Conservation (phyloP, 2,888 invertebrate genomes). For the Tortrix viridana region DNA sequence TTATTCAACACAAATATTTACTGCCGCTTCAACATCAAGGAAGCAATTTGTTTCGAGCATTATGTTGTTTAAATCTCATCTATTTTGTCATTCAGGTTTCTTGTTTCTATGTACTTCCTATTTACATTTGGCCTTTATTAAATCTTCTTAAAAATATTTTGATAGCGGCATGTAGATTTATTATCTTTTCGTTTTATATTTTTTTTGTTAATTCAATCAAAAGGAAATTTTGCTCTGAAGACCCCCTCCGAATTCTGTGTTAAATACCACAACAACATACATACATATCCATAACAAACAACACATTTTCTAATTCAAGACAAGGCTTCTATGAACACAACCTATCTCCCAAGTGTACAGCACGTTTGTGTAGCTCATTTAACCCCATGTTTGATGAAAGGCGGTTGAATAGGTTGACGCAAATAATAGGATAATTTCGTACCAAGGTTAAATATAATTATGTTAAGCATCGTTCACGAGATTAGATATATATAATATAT, state of each 20-base stretch:
- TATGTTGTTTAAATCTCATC: conserved; percentile 9
- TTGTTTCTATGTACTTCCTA: not conserved
- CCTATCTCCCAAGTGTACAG: conserved; percentile 14
- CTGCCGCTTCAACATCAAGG: conserved; percentile 6
- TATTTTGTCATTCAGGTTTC: conserved; percentile 1
- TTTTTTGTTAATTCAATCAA: no score
- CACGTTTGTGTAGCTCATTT: conserved; percentile 9
- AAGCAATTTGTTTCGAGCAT: conserved; percentile 17
- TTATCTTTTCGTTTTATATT: no score
- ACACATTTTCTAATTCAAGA: conserved; percentile 3
- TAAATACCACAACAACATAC: not conserved
- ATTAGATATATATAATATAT: conserved; percentile 16
- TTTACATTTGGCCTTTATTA: not conserved
- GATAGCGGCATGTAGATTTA: no score
- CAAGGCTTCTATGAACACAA: conserved; percentile 10
- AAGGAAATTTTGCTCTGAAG: no score
- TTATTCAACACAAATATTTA: conserved; percentile 28
- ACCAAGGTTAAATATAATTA: conserved; percentile 2
- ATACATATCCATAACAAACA: not conserved
- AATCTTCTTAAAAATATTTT: no score
- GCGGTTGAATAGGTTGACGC: conserved; percentile 19
- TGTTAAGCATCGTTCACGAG: conserved; percentile 16
- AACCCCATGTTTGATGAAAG: conserved; percentile 16
- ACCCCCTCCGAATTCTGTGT: not conserved
- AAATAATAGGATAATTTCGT: conserved; percentile 24